Evolutionary conservation across 2,888 invertebrate genomes (phyloP).

Genomic region (Acleris cristana): DNA sequence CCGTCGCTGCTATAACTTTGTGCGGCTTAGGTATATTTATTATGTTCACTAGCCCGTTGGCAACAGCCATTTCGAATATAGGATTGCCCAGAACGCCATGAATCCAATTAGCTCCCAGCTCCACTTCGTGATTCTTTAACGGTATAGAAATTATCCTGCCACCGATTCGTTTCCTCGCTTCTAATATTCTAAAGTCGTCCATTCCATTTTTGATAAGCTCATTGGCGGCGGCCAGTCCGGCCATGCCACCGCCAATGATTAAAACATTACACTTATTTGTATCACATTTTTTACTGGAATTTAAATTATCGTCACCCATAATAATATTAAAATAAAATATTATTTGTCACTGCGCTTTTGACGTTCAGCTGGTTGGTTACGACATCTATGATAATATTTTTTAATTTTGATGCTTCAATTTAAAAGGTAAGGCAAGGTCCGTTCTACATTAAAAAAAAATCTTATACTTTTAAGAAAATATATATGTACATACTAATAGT

Average conservation of each 20-base stretch:
- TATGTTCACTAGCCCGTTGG: slow-evolving; percentile 92
- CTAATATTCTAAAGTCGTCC: slow-evolving; percentile 90
- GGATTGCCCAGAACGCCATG: slow-evolving; percentile 96
- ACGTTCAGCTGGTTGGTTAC: slow-evolving; percentile 41
- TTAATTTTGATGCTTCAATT: slow-evolving; percentile 18
- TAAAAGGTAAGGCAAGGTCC: slow-evolving; percentile 17
- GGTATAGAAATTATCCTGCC: slow-evolving; percentile 91
- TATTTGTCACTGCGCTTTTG: slow-evolving; percentile 61
- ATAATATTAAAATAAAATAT: slow-evolving; percentile 70
- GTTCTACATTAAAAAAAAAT: background rate
- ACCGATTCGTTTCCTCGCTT: slow-evolving; percentile 91
- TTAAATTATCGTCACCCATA: slow-evolving; percentile 81
- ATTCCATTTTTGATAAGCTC: slow-evolving; percentile 91
- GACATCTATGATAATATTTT: slow-evolving; percentile 48
- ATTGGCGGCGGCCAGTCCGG: slow-evolving; percentile 93
- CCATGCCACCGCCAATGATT: slow-evolving; percentile 93
- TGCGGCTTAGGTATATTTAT: slow-evolving; percentile 93
- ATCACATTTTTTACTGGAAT: slow-evolving; percentile 80
- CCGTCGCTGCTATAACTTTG: slow-evolving; percentile 94
- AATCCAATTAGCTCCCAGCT: slow-evolving; percentile 96
- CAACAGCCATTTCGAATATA: slow-evolving; percentile 93
- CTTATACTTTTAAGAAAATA: background rate
- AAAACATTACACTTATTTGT: slow-evolving; percentile 86
- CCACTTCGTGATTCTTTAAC: slow-evolving; percentile 87
- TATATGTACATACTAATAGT: too few relatives aligned